Conservation (phyloP, 2,888 invertebrate species). For the Choristoneura rosaceana region DNA sequence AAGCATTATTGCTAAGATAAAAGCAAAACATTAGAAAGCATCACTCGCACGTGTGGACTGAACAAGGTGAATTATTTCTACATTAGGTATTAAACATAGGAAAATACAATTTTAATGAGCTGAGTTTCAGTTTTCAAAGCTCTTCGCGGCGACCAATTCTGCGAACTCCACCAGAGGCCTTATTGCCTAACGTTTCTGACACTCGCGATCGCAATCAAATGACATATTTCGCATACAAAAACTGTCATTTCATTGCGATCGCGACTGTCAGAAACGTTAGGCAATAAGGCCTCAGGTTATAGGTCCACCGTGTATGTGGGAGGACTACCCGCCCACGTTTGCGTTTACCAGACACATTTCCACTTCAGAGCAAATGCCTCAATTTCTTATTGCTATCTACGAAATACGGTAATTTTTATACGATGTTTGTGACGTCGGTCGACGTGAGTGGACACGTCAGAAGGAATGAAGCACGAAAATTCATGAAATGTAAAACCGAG, state of each 20-base stretch:
- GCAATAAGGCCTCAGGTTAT: no score
- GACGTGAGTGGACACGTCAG: slow-evolving; percentile 16
- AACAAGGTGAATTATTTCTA: no score
- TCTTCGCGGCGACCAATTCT: neutral
- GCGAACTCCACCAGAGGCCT: neutral
- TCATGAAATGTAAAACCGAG: slow-evolving; percentile 16
- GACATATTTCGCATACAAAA: no score
- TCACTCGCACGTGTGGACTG: no score
- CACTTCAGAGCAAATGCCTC: neutral
- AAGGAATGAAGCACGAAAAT: slow-evolving; percentile 1
- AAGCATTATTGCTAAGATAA: no score
- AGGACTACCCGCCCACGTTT: neutral
- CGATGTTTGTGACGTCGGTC: neutral
- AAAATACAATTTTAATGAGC: neutral
- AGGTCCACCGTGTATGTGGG: neutral
- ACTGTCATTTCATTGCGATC: no score
- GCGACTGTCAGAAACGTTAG: no score
- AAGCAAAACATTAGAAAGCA: no score
- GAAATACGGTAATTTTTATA: neutral
- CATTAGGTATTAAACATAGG: no score
- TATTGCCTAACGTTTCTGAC: no score
- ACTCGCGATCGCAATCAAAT: no score
- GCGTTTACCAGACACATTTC: neutral
- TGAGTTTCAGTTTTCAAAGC: neutral
- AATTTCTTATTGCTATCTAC: slow-evolving; percentile 3